phyloP scores from a whole-genome alignment of 2,888 invertebrate species.

The Muschampia plurimacula region DNA sequence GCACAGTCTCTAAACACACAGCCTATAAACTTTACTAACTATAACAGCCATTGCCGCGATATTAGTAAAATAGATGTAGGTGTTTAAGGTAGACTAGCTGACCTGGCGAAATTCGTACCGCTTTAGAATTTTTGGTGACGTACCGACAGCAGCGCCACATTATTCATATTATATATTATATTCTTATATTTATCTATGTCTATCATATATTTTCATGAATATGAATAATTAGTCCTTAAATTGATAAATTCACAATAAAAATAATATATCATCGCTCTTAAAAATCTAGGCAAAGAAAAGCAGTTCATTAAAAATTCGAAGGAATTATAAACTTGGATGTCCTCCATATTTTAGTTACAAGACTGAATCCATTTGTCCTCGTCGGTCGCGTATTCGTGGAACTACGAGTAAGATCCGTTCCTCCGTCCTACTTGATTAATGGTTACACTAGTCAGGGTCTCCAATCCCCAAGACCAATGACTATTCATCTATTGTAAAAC shows the following conservation, averaged over 20 bases:
- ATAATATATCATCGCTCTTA: not conserved
- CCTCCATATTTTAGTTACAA: slow-evolving; percentile 23
- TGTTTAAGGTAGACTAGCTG: not conserved
- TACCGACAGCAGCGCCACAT: not conserved
- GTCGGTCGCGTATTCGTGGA: slow-evolving; percentile 25
- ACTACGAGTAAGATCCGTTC: slow-evolving; percentile 11
- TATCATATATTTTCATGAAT: not conserved
- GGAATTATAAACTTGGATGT: slow-evolving; percentile 28
- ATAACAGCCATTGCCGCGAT: no score
- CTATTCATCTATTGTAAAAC: slow-evolving; percentile 13
- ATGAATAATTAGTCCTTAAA: not conserved
- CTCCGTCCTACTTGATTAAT: slow-evolving; percentile 30
- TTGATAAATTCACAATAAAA: not conserved
- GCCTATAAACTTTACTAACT: not conserved
- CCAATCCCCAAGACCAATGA: slow-evolving; percentile 4
- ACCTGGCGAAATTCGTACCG: no score
- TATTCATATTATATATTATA: no score
- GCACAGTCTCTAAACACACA: not conserved
- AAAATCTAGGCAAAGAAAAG: slow-evolving; percentile 2
- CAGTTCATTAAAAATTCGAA: slow-evolving; percentile 15
- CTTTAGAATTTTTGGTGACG: no score
- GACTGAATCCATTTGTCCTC: slow-evolving; percentile 26
- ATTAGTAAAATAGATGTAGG: no score
- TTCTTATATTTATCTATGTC: no score
- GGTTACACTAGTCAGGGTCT: not conserved